Evolutionary conservation across 2,888 invertebrate species (phyloP), one percentile per base, ranked within the genome.

Genomic region (Andricus curvator): DNA sequence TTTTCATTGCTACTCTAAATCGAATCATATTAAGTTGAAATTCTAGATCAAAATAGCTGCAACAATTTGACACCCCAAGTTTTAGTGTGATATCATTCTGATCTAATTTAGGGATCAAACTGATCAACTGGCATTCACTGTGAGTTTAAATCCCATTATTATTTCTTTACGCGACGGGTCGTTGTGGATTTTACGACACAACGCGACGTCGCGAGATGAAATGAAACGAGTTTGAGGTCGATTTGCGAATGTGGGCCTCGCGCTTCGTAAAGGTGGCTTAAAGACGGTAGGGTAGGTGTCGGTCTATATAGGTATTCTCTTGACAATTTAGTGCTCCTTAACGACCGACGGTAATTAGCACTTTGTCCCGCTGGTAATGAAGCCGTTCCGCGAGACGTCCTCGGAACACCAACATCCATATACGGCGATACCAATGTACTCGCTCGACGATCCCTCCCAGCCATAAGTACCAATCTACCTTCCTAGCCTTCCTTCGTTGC

Each of bases 271-370:
- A 74, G 78, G 81, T 84, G 80, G 78, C 67, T 79, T 64, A 81
- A 80, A 81, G 79, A 67, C 78, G 66, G 77, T 81, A 86, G 84
- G 68, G 82, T 74, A 79, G 79, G 82, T 82, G 82, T 82, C 48
- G 77, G 56, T 70, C 80, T 74, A 78, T 78, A 78, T 56, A 70
- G 66, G 80, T 70, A 78, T 81, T 77, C 81, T 67, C 81, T 80
- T 81, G 84, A 84, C 85, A 79, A 84, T 85, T 85, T 84, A 82
- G 84, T 85, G 82, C 81, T 81, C 85, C 87, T 88, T 89, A 89
- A 89, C 87, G 87, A 87, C 84, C 85, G 85, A 83, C 85, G 84
- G 88, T 89, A 89, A 89, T 87, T 87, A 87, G 87, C 85, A 87
- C 86, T 86, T 86, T 86, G 86, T 87, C 85, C 84, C 81, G 82